Evolutionary conservation across 2,113 vertebrate genomes (phyloP), one percentile per base, ranked within the genome.

Genomic region (Podilymbus podiceps): DNA sequence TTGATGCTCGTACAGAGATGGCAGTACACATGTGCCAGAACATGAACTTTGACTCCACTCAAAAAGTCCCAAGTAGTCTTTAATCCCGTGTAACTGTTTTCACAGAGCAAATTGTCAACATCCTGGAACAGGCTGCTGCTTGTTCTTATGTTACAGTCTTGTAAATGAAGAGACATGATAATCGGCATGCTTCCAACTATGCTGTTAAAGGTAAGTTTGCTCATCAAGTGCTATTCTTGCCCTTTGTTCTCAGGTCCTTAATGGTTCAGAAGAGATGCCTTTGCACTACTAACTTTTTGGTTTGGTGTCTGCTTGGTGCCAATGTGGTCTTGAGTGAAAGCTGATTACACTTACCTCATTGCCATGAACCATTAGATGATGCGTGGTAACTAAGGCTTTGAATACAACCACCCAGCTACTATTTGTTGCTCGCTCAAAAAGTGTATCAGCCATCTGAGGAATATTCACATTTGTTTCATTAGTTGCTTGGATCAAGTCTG

Each of bases 401-500:
- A 99, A 99, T 73, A 99, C 99, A 4, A 99, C 99, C 97, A 99
- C 99, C 99, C 99, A 99, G 98, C 99, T 99, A 96, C 99, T 99
- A 95, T 99, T 99, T 11, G 99, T 99, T 82, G 99, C 99, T 97
- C 99, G 97, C 95, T 99, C 99, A 95, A 99, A 99, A 95, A 99
- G 98, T 0, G 99, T 99, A 97, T 99, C 99, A 1, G 99, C 99
- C 99, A 99, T 99, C 96, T 99, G 99, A 92, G 99, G 99, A 97
- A 99, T 99, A 97, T 99, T 99, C 91, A 99, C 99, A 15, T 99
- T 99, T 97, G 99, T 99, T 98, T 99, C 99, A 76, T 99, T 99
- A 93, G 99, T 99, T 95, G 99, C 99, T 96, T 99, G 99, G 98
- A 99, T 99, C 97, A 99, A 98, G 98, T 99, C 99, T 99, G 97